phyloP scores from a whole-genome alignment of 2,888 invertebrate species.

The Tricholauxania praeusta region DNA sequence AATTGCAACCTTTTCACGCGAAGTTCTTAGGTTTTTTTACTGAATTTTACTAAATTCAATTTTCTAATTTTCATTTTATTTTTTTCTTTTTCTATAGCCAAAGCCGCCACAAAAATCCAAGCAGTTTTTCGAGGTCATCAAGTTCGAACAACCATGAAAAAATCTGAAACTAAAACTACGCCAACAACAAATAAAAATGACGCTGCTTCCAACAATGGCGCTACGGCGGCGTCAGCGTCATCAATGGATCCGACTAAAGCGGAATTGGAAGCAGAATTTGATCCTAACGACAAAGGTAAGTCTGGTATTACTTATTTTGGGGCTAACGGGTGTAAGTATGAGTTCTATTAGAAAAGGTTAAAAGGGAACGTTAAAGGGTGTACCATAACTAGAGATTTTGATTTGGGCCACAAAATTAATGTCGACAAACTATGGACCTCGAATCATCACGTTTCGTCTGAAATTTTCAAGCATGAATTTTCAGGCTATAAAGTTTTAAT shows the following conservation, averaged over 20 bases:
- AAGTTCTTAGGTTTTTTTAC: neutral
- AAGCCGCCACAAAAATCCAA: conserved; percentile 89
- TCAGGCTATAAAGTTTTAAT: too few relatives aligned
- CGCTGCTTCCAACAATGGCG: conserved; percentile 41
- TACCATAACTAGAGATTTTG: too few relatives aligned
- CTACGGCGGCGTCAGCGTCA: conserved; percentile 54
- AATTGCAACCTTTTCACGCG: too few relatives aligned
- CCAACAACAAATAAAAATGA: conserved; percentile 45
- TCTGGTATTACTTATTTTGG: neutral
- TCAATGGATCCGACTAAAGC: conserved; percentile 74
- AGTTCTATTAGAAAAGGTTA: too few relatives aligned
- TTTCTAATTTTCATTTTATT: neutral
- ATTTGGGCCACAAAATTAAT: too few relatives aligned
- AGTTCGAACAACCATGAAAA: conserved; percentile 82
- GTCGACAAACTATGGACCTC: too few relatives aligned
- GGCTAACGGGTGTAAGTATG: too few relatives aligned
- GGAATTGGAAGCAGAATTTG: conserved; percentile 82
- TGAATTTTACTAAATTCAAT: conserved; percentile 2
- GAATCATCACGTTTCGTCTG: too few relatives aligned
- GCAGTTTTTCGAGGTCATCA: conserved; percentile 88
- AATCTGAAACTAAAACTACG: conserved; percentile 69
- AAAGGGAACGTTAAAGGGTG: too few relatives aligned
- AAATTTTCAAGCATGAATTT: too few relatives aligned
- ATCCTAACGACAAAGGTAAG: conserved; percentile 83
- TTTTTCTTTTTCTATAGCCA: conserved; percentile 57